Percentiles rank a stretch among this genome's conserved stretches.
Evolutionary conservation across 2,113 vertebrate species (phyloP).

Genomic region (Leiothrix lutea): DNA sequence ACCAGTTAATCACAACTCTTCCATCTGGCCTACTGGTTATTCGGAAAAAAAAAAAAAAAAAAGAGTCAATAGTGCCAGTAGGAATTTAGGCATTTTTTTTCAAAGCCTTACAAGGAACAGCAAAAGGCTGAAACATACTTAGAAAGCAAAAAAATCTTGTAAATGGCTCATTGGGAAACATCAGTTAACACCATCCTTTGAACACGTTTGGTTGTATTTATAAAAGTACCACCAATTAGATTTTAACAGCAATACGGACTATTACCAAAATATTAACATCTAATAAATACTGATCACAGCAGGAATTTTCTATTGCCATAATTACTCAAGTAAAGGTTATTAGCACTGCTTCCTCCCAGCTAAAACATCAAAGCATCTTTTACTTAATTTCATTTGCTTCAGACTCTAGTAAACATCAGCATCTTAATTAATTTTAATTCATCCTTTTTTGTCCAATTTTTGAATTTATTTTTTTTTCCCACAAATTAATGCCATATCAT

Average conservation of each 20-base stretch:
- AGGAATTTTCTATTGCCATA: slow-evolving; percentile 7
- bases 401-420: neutral
- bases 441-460: neutral
- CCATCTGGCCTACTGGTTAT: neutral
- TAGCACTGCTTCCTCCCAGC: neutral
- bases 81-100: neutral
- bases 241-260: neutral
- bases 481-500: neutral
- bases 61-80: neutral
- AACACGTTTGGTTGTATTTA: neutral
- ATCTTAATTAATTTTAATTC: neutral
- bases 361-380: slow-evolving; percentile 7
- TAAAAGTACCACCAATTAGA: neutral
- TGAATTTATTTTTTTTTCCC: neutral
- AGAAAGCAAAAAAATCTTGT: neutral
- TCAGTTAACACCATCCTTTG: neutral
- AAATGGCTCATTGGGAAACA: neutral
- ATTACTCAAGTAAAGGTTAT: neutral
- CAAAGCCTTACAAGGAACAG: neutral
- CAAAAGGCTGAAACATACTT: neutral
- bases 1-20: neutral
- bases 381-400: neutral
- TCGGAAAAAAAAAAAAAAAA: neutral
- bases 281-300: slow-evolving; percentile 10
- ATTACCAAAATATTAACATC: neutral